These are phyloP conservation scores for Heliconius himera DNA, from an alignment of 1,140 invertebrate genomes.

Conservation along the genomic window DNA sequence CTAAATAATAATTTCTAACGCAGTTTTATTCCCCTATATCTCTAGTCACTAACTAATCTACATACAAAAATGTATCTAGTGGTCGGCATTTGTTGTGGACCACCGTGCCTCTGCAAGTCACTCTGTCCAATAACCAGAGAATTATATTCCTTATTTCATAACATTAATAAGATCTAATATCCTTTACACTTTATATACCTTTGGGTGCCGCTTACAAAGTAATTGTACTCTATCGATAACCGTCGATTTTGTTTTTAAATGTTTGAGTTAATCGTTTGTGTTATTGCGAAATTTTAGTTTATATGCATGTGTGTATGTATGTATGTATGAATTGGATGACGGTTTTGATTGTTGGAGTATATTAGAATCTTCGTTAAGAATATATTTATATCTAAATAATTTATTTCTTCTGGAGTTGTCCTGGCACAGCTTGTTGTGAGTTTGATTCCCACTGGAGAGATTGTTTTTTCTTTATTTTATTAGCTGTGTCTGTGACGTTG, in stretches of 20 bases:
- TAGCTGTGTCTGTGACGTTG: no score
- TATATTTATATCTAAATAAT: no score
- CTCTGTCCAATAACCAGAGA: conserved; percentile 22
- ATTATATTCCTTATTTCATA: background rate
- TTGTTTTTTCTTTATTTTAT: no score
- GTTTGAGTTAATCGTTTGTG: conserved; percentile 6
- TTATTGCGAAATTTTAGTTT: conserved; percentile 1
- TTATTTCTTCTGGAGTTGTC: no score
- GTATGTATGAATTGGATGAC: no score
- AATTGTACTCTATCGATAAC: conserved; percentile 62
- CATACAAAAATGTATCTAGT: conserved; percentile 46
- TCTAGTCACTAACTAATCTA: conserved; percentile 24
- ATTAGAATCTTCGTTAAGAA: no score
- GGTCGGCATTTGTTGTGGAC: conserved; percentile 64
- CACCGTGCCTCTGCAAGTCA: conserved; percentile 72
- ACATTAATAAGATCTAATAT: background rate
- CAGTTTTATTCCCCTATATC: background rate
- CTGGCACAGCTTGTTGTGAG: no score
- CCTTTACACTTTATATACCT: background rate
- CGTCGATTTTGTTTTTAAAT: conserved; percentile 60
- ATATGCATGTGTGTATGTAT: no score
- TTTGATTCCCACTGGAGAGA: no score
- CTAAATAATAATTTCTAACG: background rate
- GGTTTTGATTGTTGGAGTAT: no score
- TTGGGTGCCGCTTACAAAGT: conserved; percentile 48